Evolutionary conservation across 2,113 vertebrate species (phyloP).

Genomic region (Machaerirhynchus nigripectus): DNA sequence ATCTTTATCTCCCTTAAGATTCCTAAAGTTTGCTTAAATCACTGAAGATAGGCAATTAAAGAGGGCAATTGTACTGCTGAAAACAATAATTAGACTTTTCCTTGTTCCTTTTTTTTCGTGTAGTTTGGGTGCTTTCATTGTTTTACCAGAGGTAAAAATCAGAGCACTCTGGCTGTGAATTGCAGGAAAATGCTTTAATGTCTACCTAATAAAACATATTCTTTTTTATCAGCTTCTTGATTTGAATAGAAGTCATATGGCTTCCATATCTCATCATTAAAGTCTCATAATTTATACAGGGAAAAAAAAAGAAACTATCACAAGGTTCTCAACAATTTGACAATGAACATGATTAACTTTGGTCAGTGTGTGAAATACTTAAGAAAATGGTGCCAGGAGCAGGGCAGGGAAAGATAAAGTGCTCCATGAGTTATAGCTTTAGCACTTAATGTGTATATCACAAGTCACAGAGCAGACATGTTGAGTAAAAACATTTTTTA

Average conservation of each 20-base stretch:
- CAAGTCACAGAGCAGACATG: background rate
- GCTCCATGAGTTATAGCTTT: background rate
- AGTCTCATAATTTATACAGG: background rate
- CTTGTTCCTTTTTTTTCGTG: background rate
- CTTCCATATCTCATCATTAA: constrained; percentile 1
- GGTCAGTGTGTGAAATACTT: constrained; percentile 1
- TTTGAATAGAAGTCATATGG: background rate
- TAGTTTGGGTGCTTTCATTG: background rate
- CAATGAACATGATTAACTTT: constrained; percentile 12
- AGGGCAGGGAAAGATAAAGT: background rate
- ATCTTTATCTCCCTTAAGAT: constrained; percentile 12
- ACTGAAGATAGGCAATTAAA: constrained; percentile 16
- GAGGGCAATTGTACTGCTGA: constrained; percentile 4
- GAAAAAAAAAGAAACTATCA: background rate
- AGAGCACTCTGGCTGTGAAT: background rate
- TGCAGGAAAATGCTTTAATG: background rate
- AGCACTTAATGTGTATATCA: background rate
- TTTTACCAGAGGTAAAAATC: background rate
- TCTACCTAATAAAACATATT: background rate
- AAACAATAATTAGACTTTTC: constrained; percentile 48
- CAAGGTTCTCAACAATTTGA: background rate
- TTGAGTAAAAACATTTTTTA: background rate
- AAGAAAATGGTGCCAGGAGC: background rate
- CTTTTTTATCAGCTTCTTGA: background rate
- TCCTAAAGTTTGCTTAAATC: constrained; percentile 22